phyloP scores from a whole-genome alignment of 2,113 vertebrate genomes.

The Misgurnus mizolepis region DNA sequence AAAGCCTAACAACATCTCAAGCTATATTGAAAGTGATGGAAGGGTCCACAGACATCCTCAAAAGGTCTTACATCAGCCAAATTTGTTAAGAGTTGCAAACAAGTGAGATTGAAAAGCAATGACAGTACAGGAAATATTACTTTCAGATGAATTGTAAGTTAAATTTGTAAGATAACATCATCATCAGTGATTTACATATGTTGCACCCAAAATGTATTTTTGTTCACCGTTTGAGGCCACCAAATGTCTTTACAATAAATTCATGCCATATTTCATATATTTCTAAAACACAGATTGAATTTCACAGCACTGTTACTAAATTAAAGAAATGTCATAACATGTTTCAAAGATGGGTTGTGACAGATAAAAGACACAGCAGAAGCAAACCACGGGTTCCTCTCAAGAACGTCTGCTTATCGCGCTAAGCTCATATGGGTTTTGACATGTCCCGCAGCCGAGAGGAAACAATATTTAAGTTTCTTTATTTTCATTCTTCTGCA shows the following conservation, averaged over 20 bases:
- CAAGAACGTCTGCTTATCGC: conserved; percentile 26
- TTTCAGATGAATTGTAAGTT: neutral
- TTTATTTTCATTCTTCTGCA: conserved; percentile 16
- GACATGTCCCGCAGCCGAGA: conserved; percentile 44
- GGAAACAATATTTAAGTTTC: conserved; percentile 33
- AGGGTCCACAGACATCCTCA: neutral
- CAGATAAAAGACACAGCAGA: conserved; percentile 48
- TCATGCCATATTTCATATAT: neutral
- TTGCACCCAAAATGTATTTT: too few relatives aligned
- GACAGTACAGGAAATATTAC: neutral
- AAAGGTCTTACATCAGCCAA: conserved; percentile 5
- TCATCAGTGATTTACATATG: too few relatives aligned
- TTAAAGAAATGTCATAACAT: conserved; percentile 52
- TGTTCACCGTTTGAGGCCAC: neutral
- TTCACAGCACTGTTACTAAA: conserved; percentile 27
- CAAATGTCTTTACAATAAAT: neutral
- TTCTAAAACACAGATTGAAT: neutral
- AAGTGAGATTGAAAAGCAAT: neutral
- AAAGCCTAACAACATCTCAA: conserved; percentile 1
- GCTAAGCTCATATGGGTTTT: conserved; percentile 29
- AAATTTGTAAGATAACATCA: too few relatives aligned
- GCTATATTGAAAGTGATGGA: neutral
- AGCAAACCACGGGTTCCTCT: conserved; percentile 16
- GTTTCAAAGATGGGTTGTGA: conserved; percentile 55
- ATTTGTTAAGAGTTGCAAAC: conserved; percentile 1